Conservation (phyloP, 1,140 invertebrate genomes). For the Chymomyza costata region DNA sequence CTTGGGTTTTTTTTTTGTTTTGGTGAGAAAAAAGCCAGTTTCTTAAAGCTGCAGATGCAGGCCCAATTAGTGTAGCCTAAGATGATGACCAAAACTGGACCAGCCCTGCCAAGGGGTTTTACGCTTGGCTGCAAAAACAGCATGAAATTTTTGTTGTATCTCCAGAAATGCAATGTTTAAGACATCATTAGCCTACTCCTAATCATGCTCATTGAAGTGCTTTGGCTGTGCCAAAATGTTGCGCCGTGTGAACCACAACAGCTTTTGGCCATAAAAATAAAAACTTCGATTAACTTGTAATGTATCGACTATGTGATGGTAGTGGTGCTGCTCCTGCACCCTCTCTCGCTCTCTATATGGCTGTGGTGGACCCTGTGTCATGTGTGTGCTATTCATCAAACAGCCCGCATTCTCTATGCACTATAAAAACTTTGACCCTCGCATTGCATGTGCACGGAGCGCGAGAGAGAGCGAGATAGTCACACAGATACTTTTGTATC, state of each 20-base stretch:
- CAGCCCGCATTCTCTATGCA: slow-evolving; percentile 65
- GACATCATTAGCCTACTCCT: neutral
- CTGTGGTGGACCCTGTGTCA: too few relatives aligned
- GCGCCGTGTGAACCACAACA: slow-evolving; percentile 54
- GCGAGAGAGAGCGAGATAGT: slow-evolving; percentile 6
- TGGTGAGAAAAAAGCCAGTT: slow-evolving; percentile 57
- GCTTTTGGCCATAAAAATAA: slow-evolving; percentile 53
- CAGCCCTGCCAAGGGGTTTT: neutral
- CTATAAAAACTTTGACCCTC: slow-evolving; percentile 69
- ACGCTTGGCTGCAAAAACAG: slow-evolving; percentile 31
- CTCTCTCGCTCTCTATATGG: too few relatives aligned
- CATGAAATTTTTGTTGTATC: too few relatives aligned
- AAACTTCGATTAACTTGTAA: slow-evolving; percentile 61
- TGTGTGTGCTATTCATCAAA: slow-evolving; percentile 54
- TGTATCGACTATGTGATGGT: too few relatives aligned
- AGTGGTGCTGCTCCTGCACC: too few relatives aligned
- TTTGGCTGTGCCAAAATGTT: slow-evolving; percentile 23
- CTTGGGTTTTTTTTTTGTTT: slow-evolving; percentile 49
- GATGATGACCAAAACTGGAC: too few relatives aligned
- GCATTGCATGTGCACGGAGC: too few relatives aligned
- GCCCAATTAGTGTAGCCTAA: too few relatives aligned
- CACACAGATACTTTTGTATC: slow-evolving; percentile 24
- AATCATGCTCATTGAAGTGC: slow-evolving; percentile 19
- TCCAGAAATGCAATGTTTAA: too few relatives aligned
- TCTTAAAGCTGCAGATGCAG: neutral